Evolutionary conservation across 2,888 invertebrate species (phyloP), one percentile per base, ranked within the genome.

Genomic region (Strigamia transsilvanica): DNA sequence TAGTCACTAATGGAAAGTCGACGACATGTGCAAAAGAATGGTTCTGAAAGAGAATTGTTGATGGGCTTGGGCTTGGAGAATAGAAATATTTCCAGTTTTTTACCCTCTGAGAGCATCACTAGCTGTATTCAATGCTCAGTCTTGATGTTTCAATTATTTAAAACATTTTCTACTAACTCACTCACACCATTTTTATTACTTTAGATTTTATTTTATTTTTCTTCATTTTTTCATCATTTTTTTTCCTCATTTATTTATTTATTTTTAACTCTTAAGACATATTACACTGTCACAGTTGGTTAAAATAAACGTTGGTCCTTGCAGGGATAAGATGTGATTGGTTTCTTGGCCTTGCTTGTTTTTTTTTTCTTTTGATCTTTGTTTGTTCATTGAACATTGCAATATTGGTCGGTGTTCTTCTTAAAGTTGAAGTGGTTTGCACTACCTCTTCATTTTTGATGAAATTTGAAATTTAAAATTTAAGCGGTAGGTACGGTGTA

Each of bases 1-100:
- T 73, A 73, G 73, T 27, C 73, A 73, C 73, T 73, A 73, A 73
- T 73, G 73, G 73, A 73, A 73, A 73, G 32, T 73, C 73, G 73
- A 73, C 73, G 73, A 73, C 73, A 73, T 27, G 73, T 73, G 32
- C 73, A 32, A 73, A 73, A 73, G 23, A 23, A 61, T 61, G 21
- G 61, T 61, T 61, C 18, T 7, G 21, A 61, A 73, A 73, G 32
- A 73, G 73, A 73, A 73, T 73, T n/a, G 9, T 73, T 73, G 73
- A 73, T 73, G 32, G 73, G 73, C 13, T 23, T 66, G 27, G 12
- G 27, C 10, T n/a, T 27, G 0, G 73, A 32, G 10, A 27, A 27
- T 2, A 38, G 9, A 46, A 46, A 46, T 15, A 46, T 46, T 12
- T 46, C 27, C 27, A 27, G 46, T 46, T n/a, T 46, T 9, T 15